Conservation (phyloP, 2,797 vertebrate genomes). For the Vespertilio murinus region DNA sequence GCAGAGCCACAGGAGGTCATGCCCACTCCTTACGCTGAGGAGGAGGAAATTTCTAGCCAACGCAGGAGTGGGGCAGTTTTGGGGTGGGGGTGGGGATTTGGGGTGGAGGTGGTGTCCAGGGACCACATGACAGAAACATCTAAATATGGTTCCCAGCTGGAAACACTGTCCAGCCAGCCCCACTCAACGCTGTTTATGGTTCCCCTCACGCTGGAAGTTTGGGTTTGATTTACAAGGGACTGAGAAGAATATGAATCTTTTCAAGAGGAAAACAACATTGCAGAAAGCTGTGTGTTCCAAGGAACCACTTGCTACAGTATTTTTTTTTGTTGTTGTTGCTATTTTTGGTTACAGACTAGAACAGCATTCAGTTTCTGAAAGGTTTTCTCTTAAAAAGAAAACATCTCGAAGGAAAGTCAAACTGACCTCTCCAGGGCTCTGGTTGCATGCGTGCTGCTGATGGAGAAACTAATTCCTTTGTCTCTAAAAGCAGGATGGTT, state of each 20-base stretch:
- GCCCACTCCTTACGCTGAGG: rapidly evolving
- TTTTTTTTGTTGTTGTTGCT: too few relatives aligned
- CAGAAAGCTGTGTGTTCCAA: neutral
- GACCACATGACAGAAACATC: neutral
- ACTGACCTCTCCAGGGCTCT: neutral
- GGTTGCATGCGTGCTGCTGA: neutral
- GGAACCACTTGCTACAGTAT: neutral
- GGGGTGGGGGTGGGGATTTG: neutral
- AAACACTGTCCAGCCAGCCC: neutral
- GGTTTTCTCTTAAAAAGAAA: constrained; percentile 31
- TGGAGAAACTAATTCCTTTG: neutral
- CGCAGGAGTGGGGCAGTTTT: neutral
- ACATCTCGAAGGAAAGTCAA: constrained; percentile 18
- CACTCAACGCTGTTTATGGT: neutral
- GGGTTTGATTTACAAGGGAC: constrained; percentile 1
- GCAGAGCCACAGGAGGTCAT: too few relatives aligned
- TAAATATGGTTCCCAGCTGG: neutral
- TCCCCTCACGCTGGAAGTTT: neutral
- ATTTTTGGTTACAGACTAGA: neutral
- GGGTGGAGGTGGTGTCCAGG: too few relatives aligned
- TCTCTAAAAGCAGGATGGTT: neutral
- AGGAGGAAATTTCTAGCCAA: neutral
- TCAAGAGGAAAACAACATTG: neutral
- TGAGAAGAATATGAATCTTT: constrained; percentile 29
- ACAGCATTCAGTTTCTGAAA: neutral